These are phyloP conservation scores for Xestobium rufovillosum DNA, from an alignment of 2,888 invertebrate genomes.

Conservation along the genomic window DNA sequence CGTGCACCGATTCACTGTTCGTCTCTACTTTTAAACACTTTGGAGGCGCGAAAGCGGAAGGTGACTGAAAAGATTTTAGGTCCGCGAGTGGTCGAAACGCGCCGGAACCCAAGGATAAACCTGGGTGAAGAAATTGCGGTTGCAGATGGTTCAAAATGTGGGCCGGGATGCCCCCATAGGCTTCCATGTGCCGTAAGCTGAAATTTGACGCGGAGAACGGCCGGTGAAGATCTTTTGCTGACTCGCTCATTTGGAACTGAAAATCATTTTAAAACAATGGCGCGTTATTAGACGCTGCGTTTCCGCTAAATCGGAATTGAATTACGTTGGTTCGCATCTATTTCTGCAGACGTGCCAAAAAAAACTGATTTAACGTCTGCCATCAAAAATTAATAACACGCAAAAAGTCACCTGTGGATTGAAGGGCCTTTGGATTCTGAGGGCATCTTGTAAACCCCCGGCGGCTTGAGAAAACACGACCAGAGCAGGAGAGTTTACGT, in stretches of 20 bases:
- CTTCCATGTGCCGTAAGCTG: conserved; percentile 48
- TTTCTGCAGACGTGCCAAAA: no score
- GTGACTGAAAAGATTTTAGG: conserved; percentile 47
- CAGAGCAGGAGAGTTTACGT: conserved; percentile 65
- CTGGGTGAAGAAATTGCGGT: conserved; percentile 64
- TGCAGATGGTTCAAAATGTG: conserved; percentile 65
- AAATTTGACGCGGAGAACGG: conserved; percentile 55
- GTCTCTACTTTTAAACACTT: conserved; percentile 54
- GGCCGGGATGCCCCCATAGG: conserved; percentile 54
- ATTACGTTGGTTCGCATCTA: no score
- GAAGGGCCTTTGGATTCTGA: conserved; percentile 68
- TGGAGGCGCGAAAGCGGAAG: conserved; percentile 63
- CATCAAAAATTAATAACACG: no score
- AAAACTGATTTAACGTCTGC: no score
- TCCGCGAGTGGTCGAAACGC: conserved; percentile 54
- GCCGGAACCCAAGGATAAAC: conserved; percentile 52
- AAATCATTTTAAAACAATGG: conserved; percentile 14
- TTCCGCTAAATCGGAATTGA: no score
- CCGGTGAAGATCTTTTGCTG: conserved; percentile 57
- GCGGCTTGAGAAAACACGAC: conserved; percentile 70
- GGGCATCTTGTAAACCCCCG: conserved; percentile 65
- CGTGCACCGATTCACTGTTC: conserved; percentile 36
- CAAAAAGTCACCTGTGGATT: conserved; percentile 62
- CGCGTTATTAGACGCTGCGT: neutral
- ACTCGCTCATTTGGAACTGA: conserved; percentile 45